Evolutionary conservation across 2,888 invertebrate species (phyloP), one percentile per base, ranked within the genome.

Genomic region (Tenthredo livida): DNA sequence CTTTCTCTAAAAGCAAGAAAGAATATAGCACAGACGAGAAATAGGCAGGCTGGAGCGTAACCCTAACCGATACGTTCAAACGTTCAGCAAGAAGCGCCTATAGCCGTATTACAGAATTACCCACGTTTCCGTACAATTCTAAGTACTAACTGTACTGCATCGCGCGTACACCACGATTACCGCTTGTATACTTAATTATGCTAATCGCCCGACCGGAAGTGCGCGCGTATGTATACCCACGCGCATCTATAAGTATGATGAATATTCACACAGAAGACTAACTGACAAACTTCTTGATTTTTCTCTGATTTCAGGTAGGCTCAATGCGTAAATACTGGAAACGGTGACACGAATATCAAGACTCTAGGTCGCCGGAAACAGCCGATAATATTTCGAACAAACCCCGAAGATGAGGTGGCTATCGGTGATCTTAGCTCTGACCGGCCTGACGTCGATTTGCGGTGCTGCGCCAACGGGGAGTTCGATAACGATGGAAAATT

Each of bases 261-360:
- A 73, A 43, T 73, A 73, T 73, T 29, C 40, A 72, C 72, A 25
- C 40, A 21, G 17, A 29, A 67, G 25, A 67, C 67, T 67, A 7
- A 17, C 29, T 33, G 33, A 33, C 15, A 17, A 67, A 54, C n/a
- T 54, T 54, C 2, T 54, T 54, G 7, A 1, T 54, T 43, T 85
- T 73, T 83, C 65, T 88, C 9, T 87, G 65, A 73, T 91, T 88
- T 0, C 90, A 92, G 92, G 89, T 88, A 88, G 88, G 86, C 86
- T 89, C 90, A 88, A 90, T 90, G 91, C 84, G 88, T 86, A 88
- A 86, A 73, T 86, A 85, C 82, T 43, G 29, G 47, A 21, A 10
- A 17, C 25, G 43, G 61, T 80, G 80, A 80, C 80, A 15, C 40
- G 40, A 33, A 67, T 80, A 80, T 40, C 58, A 6, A 61, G 58